A percentile compares a stretch with the other conserved stretches of the same genome.
Conservation (phyloP, 2,797 vertebrate species). For the Salmo trutta region DNA sequence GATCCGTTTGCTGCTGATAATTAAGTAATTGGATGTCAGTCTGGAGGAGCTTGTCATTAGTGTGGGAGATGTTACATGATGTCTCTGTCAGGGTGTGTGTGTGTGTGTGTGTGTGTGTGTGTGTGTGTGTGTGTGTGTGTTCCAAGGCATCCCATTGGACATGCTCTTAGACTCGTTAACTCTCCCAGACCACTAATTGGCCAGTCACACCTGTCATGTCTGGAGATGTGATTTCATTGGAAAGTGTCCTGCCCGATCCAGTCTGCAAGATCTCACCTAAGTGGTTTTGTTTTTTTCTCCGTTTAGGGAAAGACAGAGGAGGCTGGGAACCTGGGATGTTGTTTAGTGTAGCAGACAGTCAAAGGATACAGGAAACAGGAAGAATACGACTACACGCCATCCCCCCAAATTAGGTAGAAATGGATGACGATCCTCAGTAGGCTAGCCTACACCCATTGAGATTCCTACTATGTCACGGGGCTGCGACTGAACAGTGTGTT, state of each 20-base stretch:
- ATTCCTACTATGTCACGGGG: background rate
- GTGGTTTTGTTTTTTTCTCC: background rate
- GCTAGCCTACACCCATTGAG: background rate
- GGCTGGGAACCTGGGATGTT: background rate
- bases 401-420: background rate
- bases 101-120: too few relatives aligned
- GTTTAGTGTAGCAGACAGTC: background rate
- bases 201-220: background rate
- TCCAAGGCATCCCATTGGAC: background rate
- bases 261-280: background rate
- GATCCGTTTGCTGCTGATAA: background rate
- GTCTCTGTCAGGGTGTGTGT: background rate
- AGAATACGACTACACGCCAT: background rate
- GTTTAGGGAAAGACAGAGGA: background rate
- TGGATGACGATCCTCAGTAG: background rate
- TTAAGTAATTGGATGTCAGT: constrained; percentile 3
- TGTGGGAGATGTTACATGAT: background rate
- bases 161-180: background rate
- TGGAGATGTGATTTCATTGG: background rate
- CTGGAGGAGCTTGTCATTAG: background rate
- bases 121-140: background rate
- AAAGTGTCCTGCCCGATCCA: background rate
- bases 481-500: background rate
- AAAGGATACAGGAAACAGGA: background rate
- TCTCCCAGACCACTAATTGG: constrained; percentile 7